phyloP scores from a whole-genome alignment of 2,113 vertebrate genomes.

The Chauna torquata region DNA sequence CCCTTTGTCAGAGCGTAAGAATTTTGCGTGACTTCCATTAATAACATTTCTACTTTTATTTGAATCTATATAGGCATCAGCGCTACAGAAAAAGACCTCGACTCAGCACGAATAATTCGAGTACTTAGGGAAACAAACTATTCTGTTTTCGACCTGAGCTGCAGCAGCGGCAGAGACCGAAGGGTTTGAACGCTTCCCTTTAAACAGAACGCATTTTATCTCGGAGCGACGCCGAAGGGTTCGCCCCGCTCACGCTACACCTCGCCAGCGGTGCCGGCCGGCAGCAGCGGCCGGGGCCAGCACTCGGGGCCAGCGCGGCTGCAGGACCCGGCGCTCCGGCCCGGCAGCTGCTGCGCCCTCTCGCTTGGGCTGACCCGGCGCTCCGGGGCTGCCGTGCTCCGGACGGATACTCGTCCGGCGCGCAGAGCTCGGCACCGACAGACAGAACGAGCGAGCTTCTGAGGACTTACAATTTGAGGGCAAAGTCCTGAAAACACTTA shows the following conservation, averaged over 20 bases:
- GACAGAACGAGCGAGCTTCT: not conserved
- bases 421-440: not conserved
- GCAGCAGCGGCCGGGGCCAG: too few species aligned
- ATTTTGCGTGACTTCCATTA: slow-evolving; percentile 15
- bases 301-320: too few species aligned
- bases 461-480: not conserved
- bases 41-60: slow-evolving; percentile 25
- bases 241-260: not conserved
- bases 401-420: too few species aligned
- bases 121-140: not conserved
- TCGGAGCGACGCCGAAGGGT: not conserved
- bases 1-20: slow-evolving; percentile 10
- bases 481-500: slow-evolving; percentile 31
- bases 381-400: not conserved
- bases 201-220: not conserved
- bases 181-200: not conserved
- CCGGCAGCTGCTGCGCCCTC: not conserved
- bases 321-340: not conserved
- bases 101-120: not conserved
- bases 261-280: not conserved
- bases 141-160: not conserved
- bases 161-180: not conserved
- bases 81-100: not conserved
- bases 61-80: not conserved
- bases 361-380: not conserved